Percentiles rank a stretch among this genome's conserved stretches.
These are phyloP conservation scores for Phainopepla nitens DNA, from an alignment of 2,113 vertebrate species.

Conservation along the genomic window DNA sequence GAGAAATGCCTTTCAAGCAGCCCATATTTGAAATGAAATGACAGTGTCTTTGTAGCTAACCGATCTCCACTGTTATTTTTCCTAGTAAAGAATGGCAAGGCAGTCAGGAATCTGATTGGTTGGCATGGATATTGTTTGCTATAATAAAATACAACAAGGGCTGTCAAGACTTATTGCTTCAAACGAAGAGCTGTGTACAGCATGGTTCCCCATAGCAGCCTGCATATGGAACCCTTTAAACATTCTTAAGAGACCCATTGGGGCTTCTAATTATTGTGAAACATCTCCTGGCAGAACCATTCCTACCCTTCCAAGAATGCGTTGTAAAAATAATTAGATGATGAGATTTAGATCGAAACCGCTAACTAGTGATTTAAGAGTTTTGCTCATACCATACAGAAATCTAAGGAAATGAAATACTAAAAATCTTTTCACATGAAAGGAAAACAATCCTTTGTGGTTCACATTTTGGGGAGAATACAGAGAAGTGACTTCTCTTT, in stretches of 20 bases:
- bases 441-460: slow-evolving; percentile 64
- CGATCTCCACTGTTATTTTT: neutral
- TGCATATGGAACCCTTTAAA: slow-evolving; percentile 81
- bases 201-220: slow-evolving; percentile 64
- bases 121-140: slow-evolving; percentile 73
- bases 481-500: slow-evolving; percentile 5
- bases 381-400: slow-evolving; percentile 47
- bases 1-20: neutral
- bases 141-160: slow-evolving; percentile 75
- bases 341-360: slow-evolving; percentile 81
- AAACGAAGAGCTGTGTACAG: slow-evolving; percentile 69
- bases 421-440: slow-evolving; percentile 68
- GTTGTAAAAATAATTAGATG: slow-evolving; percentile 82
- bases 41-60: neutral
- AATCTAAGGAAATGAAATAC: slow-evolving; percentile 70
- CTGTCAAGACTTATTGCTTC: slow-evolving; percentile 72
- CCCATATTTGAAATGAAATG: neutral
- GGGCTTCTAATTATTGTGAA: slow-evolving; percentile 82
- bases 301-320: slow-evolving; percentile 76
- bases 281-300: slow-evolving; percentile 77
- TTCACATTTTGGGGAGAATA: slow-evolving; percentile 41
- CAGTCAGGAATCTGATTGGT: slow-evolving; percentile 57
- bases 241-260: slow-evolving; percentile 78
- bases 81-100: slow-evolving; percentile 34
- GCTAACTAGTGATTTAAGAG: slow-evolving; percentile 73